A percentile compares a stretch with the other conserved stretches of the same genome.
Conservation (phyloP, 2,797 vertebrate species). For the Gallinago nigripennis region DNA sequence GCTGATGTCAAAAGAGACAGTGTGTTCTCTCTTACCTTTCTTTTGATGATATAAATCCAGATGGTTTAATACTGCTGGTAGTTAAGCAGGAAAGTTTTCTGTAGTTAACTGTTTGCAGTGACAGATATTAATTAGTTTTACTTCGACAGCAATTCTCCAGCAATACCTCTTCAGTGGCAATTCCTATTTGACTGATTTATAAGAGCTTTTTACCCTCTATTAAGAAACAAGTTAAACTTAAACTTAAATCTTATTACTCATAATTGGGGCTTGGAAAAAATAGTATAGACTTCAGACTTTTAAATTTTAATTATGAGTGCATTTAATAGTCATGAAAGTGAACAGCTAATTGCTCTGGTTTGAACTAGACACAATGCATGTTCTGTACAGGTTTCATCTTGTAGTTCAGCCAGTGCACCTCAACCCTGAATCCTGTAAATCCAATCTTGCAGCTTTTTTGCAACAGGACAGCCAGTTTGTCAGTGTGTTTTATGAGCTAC, state of each 20-base stretch:
- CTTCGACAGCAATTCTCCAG: constrained; percentile 67
- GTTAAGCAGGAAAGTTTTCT: constrained; percentile 71
- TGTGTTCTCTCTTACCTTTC: constrained; percentile 70
- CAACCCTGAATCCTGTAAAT: background rate
- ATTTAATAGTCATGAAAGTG: constrained; percentile 66
- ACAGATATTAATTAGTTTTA: constrained; percentile 79
- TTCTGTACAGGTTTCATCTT: background rate
- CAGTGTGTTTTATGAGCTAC: constrained; percentile 25
- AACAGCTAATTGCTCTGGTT: constrained; percentile 59
- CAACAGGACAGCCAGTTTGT: background rate
- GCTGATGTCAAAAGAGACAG: constrained; percentile 60
- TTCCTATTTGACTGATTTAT: constrained; percentile 78
- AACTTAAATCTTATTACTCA: constrained; percentile 78
- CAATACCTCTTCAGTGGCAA: constrained; percentile 69
- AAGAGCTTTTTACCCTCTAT: constrained; percentile 79
- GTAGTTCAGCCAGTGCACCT: background rate
- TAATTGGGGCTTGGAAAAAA: constrained; percentile 71
- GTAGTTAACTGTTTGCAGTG: constrained; percentile 66
- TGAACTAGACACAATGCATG: constrained; percentile 29
- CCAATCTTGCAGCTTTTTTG: background rate
- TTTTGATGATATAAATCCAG: constrained; percentile 63
- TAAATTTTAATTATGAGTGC: constrained; percentile 73
- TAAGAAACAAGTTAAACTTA: constrained; percentile 78
- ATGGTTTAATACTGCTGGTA: constrained; percentile 67
- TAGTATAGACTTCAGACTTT: constrained; percentile 72